A percentile compares a stretch with the other conserved stretches of the same genome.
phyloP scores from a whole-genome alignment of 2,888 invertebrate genomes.

The Bellardia bayeri region DNA sequence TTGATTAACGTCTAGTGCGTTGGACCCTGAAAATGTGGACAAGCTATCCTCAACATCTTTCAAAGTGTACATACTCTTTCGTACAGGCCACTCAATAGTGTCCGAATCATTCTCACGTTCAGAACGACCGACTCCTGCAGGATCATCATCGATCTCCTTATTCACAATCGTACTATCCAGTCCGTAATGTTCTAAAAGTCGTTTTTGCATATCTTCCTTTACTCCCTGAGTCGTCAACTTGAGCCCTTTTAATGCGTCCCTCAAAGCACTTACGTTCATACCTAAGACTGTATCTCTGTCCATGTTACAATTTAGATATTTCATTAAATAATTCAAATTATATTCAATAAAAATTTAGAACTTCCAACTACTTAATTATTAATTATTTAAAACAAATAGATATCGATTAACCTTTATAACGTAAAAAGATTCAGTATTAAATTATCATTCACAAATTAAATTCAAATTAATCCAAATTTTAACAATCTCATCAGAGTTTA shows the following conservation, averaged over 20 bases:
- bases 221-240: background rate
- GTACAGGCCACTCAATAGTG: background rate
- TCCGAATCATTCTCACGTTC: background rate
- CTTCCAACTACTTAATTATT: too few species aligned
- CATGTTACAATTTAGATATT: background rate
- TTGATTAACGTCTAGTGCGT: background rate
- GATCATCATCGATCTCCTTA: background rate
- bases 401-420: too few species aligned
- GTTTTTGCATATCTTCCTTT: background rate
- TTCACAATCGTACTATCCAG: background rate
- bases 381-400: too few species aligned
- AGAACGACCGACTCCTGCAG: background rate
- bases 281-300: slow-evolving; percentile 4
- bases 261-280: background rate
- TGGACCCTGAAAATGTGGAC: slow-evolving; percentile 12
- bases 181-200: slow-evolving; percentile 12
- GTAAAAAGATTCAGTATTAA: too few species aligned
- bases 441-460: too few species aligned
- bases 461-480: too few species aligned
- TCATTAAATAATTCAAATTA: too few species aligned
- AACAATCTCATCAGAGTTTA: too few species aligned
- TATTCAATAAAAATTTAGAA: too few species aligned
- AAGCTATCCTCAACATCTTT: slow-evolving; percentile 38
- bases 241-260: background rate
- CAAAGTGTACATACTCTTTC: slow-evolving; percentile 4